Evolutionary conservation across 2,888 invertebrate genomes (phyloP), one percentile per base, ranked within the genome.

Genomic region (Cheilosia vernalis): DNA sequence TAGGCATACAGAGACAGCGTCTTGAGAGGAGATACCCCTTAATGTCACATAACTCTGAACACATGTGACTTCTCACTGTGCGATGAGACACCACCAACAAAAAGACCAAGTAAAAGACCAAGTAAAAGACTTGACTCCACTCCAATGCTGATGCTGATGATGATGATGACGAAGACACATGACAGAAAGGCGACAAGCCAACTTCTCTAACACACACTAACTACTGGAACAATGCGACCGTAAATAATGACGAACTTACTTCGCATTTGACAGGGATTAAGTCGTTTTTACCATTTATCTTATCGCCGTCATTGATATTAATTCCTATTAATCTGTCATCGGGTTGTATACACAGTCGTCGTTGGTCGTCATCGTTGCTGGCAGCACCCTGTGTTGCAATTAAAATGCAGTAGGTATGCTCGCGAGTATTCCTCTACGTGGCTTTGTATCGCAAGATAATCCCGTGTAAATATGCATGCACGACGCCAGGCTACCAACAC

Each of bases 281-380:
- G 83, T 79, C 79, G 78, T 83, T 83, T 83, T 74, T 67, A 67
- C 79, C 73, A 83, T 83, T 79, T 79, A 83, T 83, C 83, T 83
- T 83, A 83, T 79, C 67, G 73, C 60, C 73, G 83, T 74, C 83
- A 83, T 78, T 79, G 83, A 73, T 83, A 83, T 83, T 83, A 79
- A 83, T 79, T 83, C 83, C 58, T 83, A 79, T 83, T 79, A 83
- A 83, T 83, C 83, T 83, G 69, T 83, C 83, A 83, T 79, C 79
- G 73, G 55, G 78, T 63, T 60, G 51, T 49, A n/a, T 42, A 19
- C 21, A 24, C 21, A 30, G 47, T 33, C 40, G 10, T 33, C 27
- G 10, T 33, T 21, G 17, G 27, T 37, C 24, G 37, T 24, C 63
- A 61, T 63, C 44, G 40, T n/a, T 27, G 49, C 30, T 42, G 37